A percentile compares a stretch with the other conserved stretches of the same genome.
Evolutionary conservation across 1,140 invertebrate genomes (phyloP).

Genomic region (Littorina saxatilis): DNA sequence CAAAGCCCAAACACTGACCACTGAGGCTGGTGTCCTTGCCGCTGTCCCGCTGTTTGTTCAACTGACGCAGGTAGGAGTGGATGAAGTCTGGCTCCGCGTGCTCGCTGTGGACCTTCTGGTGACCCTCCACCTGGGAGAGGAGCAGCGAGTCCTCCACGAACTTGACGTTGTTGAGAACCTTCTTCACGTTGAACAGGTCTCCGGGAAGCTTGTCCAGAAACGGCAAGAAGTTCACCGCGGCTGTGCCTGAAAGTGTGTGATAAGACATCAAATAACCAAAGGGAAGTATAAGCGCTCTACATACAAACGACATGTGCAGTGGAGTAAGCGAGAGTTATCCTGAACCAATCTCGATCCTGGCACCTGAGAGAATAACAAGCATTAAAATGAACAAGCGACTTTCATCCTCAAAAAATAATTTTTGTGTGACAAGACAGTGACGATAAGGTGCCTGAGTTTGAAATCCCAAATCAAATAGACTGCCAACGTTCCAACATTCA

Average conservation of each 20-base stretch:
- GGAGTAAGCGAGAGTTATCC: too few species aligned
- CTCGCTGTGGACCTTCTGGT: neutral
- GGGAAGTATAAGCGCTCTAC: too few species aligned
- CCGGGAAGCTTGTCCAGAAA: neutral
- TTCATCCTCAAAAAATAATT: too few species aligned
- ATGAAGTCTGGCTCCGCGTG: neutral
- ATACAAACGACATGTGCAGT: too few species aligned
- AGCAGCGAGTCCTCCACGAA: neutral
- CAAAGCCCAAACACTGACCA: neutral
- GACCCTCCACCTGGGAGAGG: neutral
- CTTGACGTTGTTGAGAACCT: neutral
- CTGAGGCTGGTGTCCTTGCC: neutral
- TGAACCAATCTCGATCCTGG: too few species aligned
- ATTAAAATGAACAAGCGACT: too few species aligned
- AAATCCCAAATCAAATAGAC: too few species aligned
- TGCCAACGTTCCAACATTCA: too few species aligned
- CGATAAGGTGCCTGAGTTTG: too few species aligned
- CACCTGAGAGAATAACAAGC: too few species aligned
- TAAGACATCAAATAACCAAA: too few species aligned
- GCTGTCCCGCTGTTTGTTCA: neutral
- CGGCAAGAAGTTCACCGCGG: neutral
- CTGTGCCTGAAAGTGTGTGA: neutral
- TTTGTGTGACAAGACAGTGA: neutral
- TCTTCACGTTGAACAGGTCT: neutral
- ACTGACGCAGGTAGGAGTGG: neutral